Conservation (phyloP, 2,113 vertebrate genomes). For the Empidonax alnorum region DNA sequence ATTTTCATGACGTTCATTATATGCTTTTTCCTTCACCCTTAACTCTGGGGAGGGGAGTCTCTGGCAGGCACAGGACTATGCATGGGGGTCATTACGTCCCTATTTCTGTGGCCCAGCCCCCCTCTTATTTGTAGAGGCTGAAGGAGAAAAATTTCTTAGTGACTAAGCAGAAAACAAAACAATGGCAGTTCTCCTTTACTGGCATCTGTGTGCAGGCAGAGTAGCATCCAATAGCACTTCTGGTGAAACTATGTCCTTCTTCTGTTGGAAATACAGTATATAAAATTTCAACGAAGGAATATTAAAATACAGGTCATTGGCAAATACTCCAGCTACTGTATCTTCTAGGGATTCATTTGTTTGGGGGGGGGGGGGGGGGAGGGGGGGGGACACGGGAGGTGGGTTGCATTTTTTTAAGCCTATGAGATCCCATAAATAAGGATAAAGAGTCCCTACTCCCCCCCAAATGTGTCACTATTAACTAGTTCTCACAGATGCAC, state of each 20-base stretch:
- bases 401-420: neutral
- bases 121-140: neutral
- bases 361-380: accelerated
- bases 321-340: neutral
- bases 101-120: neutral
- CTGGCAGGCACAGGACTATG: neutral
- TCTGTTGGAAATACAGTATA: neutral
- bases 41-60: neutral
- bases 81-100: neutral
- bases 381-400: neutral
- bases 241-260: neutral
- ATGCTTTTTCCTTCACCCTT: neutral
- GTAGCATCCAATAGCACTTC: neutral
- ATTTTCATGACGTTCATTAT: slow-evolving; percentile 9
- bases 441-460: neutral
- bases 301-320: neutral
- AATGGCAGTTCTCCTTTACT: neutral
- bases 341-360: neutral
- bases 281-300: neutral
- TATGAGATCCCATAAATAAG: neutral
- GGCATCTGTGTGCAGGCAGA: neutral
- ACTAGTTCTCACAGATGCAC: neutral
- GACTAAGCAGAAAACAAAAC: neutral
- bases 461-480: neutral
- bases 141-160: slow-evolving; percentile 18